Evolutionary conservation across 2,113 vertebrate genomes (phyloP).

Genomic region (Epinephelus fuscoguttatus): DNA sequence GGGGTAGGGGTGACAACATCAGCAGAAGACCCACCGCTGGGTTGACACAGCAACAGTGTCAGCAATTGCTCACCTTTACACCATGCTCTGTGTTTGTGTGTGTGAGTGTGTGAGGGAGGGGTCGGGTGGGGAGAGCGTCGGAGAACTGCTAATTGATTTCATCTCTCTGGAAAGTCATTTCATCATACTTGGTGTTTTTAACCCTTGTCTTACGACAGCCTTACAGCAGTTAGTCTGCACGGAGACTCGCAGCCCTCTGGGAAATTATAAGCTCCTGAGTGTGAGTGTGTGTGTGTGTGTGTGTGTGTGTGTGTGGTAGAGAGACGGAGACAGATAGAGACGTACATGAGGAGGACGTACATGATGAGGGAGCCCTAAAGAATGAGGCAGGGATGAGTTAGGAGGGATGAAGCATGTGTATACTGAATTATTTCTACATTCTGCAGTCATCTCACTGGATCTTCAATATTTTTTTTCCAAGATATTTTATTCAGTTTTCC

Average conservation of each 20-base stretch:
- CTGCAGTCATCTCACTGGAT: neutral
- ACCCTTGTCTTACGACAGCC: constrained; percentile 74
- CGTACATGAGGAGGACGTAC: neutral
- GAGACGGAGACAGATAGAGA: neutral
- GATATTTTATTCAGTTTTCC: too few relatives aligned
- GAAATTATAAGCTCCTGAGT: constrained; percentile 53
- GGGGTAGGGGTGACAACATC: neutral
- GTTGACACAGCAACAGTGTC: constrained; percentile 61
- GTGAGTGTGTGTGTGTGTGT: constrained; percentile 34
- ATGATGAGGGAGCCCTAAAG: neutral
- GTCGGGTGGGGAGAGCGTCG: neutral
- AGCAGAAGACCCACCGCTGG: constrained; percentile 42
- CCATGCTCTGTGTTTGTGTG: constrained; percentile 48
- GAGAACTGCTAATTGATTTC: constrained; percentile 84
- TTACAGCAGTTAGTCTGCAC: constrained; percentile 66
- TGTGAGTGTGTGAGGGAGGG: constrained; percentile 13
- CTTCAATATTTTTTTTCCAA: too few relatives aligned
- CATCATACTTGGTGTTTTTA: constrained; percentile 86
- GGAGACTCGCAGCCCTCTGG: constrained; percentile 44
- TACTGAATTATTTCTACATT: neutral
- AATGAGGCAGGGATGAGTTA: neutral
- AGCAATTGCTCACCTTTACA: constrained; percentile 75
- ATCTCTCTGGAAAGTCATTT: constrained; percentile 80
- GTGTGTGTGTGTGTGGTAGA: neutral
- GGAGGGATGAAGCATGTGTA: neutral